phyloP scores from a whole-genome alignment of 1,140 invertebrate genomes.

The Parapsyche elsis region DNA sequence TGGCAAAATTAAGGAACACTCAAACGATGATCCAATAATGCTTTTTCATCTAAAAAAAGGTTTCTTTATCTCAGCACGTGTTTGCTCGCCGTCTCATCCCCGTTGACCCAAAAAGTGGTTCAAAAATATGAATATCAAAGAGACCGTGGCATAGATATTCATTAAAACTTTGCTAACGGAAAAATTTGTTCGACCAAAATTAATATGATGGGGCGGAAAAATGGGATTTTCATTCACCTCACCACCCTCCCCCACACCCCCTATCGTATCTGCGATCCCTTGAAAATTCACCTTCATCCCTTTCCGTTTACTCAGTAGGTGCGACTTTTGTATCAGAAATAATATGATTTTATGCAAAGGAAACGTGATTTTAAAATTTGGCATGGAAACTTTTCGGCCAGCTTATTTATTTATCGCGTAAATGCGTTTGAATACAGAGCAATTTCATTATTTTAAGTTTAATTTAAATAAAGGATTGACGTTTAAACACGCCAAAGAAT shows the following conservation, averaged over 20 bases:
- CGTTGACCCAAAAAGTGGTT: not conserved
- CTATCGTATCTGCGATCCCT: too few species aligned
- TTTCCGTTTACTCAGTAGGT: not conserved
- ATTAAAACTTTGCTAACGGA: constrained; percentile 8
- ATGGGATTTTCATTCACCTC: not conserved
- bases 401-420: too few species aligned
- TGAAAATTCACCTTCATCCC: not conserved
- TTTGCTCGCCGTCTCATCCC: not conserved
- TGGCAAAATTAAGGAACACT: not conserved
- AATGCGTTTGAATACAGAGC: too few species aligned
- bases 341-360: not conserved
- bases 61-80: not conserved
- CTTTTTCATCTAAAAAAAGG: not conserved
- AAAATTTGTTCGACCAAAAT: constrained; percentile 8
- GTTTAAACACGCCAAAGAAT: too few species aligned
- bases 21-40: not conserved
- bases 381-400: not conserved
- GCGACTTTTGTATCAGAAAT: not conserved
- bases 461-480: too few species aligned
- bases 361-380: not conserved
- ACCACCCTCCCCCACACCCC: too few species aligned
- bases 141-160: not conserved
- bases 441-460: too few species aligned
- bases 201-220: constrained; percentile 4
- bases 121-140: constrained; percentile 5